Percentiles rank a stretch among this genome's conserved stretches.
phyloP scores from a whole-genome alignment of 64 coral and sea anemone species.

The Stichodactyla mertensii region DNA sequence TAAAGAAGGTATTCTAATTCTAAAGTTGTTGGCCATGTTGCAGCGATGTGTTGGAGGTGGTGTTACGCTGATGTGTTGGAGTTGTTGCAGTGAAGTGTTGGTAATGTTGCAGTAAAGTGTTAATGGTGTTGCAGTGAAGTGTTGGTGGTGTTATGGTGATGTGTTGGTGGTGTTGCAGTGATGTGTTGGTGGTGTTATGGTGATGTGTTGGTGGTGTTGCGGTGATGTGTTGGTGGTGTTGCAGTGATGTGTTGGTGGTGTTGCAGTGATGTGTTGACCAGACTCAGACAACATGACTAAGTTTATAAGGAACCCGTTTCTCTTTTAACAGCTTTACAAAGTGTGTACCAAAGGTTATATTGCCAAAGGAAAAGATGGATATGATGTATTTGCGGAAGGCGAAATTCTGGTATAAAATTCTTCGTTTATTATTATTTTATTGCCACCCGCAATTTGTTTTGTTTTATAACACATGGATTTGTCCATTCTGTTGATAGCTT shows the following conservation, averaged over 20 bases:
- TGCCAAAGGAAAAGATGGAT: slow-evolving; percentile 89
- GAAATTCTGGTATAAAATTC: slow-evolving; percentile 58
- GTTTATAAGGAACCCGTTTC: background rate
- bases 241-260: background rate
- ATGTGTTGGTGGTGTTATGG: background rate
- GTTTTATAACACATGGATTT: background rate
- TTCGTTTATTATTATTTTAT: background rate
- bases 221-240: background rate
- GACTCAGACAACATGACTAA: no score
- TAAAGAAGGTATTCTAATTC: slow-evolving; percentile 40
- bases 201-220: background rate
- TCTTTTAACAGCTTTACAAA: slow-evolving; percentile 24
- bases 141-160: background rate
- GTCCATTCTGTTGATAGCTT: slow-evolving; percentile 31
- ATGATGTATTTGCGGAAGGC: slow-evolving; percentile 81
- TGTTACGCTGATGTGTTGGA: no score
- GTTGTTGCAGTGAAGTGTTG: background rate
- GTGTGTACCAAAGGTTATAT: slow-evolving; percentile 90
- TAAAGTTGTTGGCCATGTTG: slow-evolving; percentile 46
- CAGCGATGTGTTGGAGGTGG: background rate
- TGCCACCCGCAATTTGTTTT: background rate
- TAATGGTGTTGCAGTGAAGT: background rate
- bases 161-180: background rate
- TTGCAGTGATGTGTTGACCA: background rate
- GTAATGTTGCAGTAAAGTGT: background rate